These are phyloP conservation scores for Luscinia megarhynchos DNA, from an alignment of 2,797 vertebrate genomes.

Conservation along the genomic window DNA sequence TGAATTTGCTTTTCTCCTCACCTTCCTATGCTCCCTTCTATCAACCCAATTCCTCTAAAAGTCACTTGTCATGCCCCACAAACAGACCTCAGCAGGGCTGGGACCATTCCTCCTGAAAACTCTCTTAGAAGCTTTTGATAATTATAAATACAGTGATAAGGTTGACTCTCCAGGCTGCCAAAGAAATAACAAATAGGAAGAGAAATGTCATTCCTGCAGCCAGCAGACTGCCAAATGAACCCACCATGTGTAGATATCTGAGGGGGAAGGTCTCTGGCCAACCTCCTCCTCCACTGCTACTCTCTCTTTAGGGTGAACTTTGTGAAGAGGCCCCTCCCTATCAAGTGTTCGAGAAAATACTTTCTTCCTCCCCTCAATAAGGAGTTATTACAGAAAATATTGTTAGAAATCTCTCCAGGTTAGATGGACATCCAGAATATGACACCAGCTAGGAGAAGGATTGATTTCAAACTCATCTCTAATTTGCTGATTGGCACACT, in stretches of 20 bases:
- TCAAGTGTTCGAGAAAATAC: neutral
- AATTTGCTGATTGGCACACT: neutral
- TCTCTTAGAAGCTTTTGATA: neutral
- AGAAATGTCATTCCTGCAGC: neutral
- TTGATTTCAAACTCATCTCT: neutral
- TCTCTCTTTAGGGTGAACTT: neutral
- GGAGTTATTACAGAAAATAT: neutral
- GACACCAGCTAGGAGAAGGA: neutral
- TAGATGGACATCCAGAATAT: neutral
- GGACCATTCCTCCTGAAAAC: neutral
- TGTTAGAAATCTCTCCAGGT: neutral
- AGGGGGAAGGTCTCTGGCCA: neutral
- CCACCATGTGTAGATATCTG: rapidly evolving
- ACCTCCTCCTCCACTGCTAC: neutral
- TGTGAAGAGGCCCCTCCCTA: neutral
- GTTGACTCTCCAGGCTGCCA: neutral
- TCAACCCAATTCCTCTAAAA: neutral
- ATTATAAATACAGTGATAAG: neutral
- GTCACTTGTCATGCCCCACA: neutral
- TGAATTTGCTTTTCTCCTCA: neutral
- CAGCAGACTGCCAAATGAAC: neutral
- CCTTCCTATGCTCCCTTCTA: neutral
- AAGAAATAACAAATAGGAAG: neutral
- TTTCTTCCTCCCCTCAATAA: neutral
- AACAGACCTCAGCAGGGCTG: neutral